Percentiles rank a stretch among this genome's conserved stretches.
phyloP scores from a whole-genome alignment of 2,113 vertebrate genomes.

The Hemicordylus capensis region DNA sequence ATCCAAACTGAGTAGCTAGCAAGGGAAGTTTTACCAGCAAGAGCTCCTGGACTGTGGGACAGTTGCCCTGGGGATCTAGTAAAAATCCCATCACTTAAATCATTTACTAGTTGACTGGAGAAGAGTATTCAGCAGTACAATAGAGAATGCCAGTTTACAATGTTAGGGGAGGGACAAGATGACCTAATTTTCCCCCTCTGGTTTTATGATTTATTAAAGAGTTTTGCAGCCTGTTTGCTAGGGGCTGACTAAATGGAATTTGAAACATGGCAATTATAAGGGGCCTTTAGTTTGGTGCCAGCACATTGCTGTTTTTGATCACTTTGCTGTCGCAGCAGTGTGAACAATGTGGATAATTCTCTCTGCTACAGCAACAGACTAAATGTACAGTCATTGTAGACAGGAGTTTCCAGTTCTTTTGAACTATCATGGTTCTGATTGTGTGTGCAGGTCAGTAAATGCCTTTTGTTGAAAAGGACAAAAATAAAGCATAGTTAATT shows the following conservation, averaged over 20 bases:
- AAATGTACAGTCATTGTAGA: background rate
- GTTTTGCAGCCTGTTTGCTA: conserved; percentile 50
- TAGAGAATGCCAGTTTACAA: background rate
- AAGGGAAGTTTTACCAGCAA: fast-evolving
- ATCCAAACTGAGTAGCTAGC: background rate
- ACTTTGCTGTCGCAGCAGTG: background rate
- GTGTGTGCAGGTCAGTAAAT: background rate
- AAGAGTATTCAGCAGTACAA: background rate
- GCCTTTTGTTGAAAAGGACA: background rate
- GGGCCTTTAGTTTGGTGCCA: conserved; percentile 41
- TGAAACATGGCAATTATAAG: conserved; percentile 41
- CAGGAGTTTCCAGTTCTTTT: background rate
- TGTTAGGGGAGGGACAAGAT: conserved; percentile 1
- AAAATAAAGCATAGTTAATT: background rate
- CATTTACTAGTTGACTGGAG: conserved; percentile 54
- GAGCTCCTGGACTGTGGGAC: conserved; percentile 15
- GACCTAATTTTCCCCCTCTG: conserved; percentile 61
- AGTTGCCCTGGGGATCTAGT: conserved; percentile 17
- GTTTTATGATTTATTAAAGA: conserved; percentile 71
- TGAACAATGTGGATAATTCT: background rate
- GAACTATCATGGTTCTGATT: background rate
- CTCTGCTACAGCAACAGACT: background rate
- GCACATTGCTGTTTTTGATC: background rate
- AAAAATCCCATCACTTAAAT: conserved; percentile 50
- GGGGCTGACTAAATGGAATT: conserved; percentile 43